Evolutionary conservation across 2,888 invertebrate genomes (phyloP), one percentile per base, ranked within the genome.

Genomic region (Meiosimyza platycephala): DNA sequence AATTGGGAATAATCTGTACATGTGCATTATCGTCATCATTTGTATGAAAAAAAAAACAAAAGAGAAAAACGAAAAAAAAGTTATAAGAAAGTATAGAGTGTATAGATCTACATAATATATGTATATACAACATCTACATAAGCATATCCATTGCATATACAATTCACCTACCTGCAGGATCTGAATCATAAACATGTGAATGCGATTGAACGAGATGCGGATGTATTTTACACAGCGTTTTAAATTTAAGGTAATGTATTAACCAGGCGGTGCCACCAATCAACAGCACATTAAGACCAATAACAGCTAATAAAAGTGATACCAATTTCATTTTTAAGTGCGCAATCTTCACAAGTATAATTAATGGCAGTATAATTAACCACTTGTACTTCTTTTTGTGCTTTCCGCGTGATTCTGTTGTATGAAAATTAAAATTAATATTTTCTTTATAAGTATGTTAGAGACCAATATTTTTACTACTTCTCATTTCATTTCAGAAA

Each of bases 211-310:
- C 82, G 73, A 85, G 67, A 50, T 86, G 85, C 12, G 86, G 86
- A 71, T 86, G 85, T 70, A 86, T 85, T 77, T 85, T 85, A 77
- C 86, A 87, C 18, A 86, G 74, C 2, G 86, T 87, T 76, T 85
- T 86, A 70, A 81, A 84, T 73, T 86, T 85, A 1, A 87, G 77
- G 74, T 86, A 86, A 78, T 87, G 83, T 72, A 86, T 84, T 1
- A 87, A 80, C 84, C 86, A 85, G 64, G 81, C 85, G 3, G 80
- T 79, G 16, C 86, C 86, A 65, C 84, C 84, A 11, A 87, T 79
- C 18, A 86, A 70, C 15, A 86, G 72, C 15, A 85, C 81, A 75
- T 86, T 86, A 72, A 86, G 73, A 62, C 84, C 85, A 40, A 85
- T 73, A 7, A 85, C 83, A 12, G 81, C 82, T 48, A 86, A 54